Evolutionary conservation across 2,113 vertebrate genomes (phyloP).

Genomic region (Plotosus lineatus): DNA sequence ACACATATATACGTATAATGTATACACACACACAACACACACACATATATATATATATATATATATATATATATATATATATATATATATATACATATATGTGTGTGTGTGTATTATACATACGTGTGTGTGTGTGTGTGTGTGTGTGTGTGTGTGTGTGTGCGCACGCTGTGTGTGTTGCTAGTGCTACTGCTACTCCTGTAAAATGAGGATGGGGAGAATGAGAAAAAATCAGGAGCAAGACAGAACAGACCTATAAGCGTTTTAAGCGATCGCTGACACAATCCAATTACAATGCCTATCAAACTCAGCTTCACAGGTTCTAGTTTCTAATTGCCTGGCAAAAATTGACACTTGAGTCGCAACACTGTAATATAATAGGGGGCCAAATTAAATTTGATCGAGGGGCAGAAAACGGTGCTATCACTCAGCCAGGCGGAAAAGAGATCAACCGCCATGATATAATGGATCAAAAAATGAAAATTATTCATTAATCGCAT

Average conservation of each 20-base stretch:
- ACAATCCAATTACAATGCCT: conserved; percentile 99
- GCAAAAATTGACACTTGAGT: conserved; percentile 99
- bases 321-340: conserved; percentile 99
- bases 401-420: conserved; percentile 98
- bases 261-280: conserved; percentile 93
- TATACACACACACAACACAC: no score
- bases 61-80: no score
- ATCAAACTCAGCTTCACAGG: conserved; percentile 99
- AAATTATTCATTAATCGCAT: conserved; percentile 98
- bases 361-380: conserved; percentile 98
- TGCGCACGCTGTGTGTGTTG: no score
- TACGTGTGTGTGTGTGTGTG: no score
- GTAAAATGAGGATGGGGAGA: neutral
- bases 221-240: conserved; percentile 63
- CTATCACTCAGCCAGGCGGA: conserved; percentile 90
- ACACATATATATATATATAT: no score
- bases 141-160: no score
- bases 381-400: conserved; percentile 99
- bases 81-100: no score
- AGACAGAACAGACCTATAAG: conserved; percentile 75
- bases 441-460: conserved; percentile 95
- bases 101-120: no score
- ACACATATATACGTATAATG: neutral
- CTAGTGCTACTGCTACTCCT: neutral
- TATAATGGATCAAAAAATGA: conserved; percentile 96